A percentile compares a stretch with the other conserved stretches of the same genome.
Conservation (phyloP, 2,797 vertebrate species). For the Hemitrygon akajei region DNA sequence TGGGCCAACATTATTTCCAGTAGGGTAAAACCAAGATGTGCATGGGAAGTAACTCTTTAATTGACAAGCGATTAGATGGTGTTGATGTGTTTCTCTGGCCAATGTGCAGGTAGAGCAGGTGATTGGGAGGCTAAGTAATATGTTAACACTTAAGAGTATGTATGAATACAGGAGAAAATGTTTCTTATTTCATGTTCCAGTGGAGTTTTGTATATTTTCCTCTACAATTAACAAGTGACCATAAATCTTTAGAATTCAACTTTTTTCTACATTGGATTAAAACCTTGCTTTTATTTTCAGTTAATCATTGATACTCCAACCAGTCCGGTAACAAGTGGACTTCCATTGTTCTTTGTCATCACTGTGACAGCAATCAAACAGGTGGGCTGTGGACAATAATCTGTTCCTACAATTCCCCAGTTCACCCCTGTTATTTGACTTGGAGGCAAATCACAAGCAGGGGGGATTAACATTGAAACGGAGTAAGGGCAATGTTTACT, state of each 20-base stretch:
- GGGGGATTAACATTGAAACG: neutral
- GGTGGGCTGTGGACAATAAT: slow-evolving; percentile 55
- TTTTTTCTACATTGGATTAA: slow-evolving; percentile 9
- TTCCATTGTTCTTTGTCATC: slow-evolving; percentile 94
- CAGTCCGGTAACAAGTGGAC: slow-evolving; percentile 87
- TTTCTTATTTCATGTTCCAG: too few relatives aligned
- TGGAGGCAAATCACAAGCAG: neutral
- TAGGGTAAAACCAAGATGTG: too few relatives aligned
- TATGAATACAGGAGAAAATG: too few relatives aligned
- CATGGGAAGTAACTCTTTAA: too few relatives aligned
- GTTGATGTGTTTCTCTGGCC: too few relatives aligned
- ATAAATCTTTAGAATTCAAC: neutral
- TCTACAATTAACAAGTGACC: neutral
- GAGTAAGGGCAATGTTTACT: neutral
- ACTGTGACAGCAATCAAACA: slow-evolving; percentile 94
- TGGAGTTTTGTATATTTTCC: too few relatives aligned
- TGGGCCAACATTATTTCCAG: too few relatives aligned
- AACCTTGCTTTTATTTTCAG: slow-evolving; percentile 52
- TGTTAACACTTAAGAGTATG: neutral
- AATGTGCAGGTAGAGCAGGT: too few relatives aligned
- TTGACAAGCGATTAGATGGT: too few relatives aligned
- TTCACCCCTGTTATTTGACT: too few relatives aligned
- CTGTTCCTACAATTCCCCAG: neutral
- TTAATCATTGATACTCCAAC: slow-evolving; percentile 95
- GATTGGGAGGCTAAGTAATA: neutral